These are phyloP conservation scores for Platygyra sinensis DNA, from an alignment of 64 coral and sea anemone genomes.

Conservation along the genomic window DNA sequence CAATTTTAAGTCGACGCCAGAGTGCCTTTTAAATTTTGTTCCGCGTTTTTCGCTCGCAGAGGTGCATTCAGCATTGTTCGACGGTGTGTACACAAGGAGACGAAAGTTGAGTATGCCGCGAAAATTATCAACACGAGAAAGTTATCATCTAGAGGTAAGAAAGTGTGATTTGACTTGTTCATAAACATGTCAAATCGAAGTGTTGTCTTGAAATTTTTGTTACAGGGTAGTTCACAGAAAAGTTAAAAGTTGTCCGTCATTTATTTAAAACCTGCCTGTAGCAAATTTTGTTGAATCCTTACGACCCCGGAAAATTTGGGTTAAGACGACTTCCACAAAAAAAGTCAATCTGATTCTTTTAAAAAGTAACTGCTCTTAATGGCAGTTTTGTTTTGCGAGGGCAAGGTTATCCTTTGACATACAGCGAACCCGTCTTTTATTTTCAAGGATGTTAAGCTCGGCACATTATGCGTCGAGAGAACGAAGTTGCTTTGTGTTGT, in stretches of 20 bases:
- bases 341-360: background rate
- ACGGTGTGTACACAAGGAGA: conserved; percentile 94
- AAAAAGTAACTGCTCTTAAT: background rate
- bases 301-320: too few relatives aligned
- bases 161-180: background rate
- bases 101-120: conserved; percentile 93
- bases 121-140: conserved; percentile 99
- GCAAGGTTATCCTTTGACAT: conserved; percentile 6
- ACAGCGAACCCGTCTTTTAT: background rate
- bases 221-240: background rate
- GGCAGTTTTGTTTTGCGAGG: background rate
- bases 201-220: conserved; percentile 1
- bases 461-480: background rate
- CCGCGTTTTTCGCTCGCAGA: conserved; percentile 68
- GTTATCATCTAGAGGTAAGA: conserved; percentile 95
- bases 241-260: background rate
- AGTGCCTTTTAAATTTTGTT: conserved; percentile 31
- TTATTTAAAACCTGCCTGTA: background rate
- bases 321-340: background rate
- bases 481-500: conserved; percentile 19
- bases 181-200: background rate
- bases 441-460: background rate
- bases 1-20: conserved; percentile 1
- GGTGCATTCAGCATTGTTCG: conserved; percentile 99
- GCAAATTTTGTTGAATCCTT: background rate